A percentile compares a stretch with the other conserved stretches of the same genome.
Evolutionary conservation across 2,888 invertebrate species (phyloP).

Genomic region (Lycaena phlaeas): DNA sequence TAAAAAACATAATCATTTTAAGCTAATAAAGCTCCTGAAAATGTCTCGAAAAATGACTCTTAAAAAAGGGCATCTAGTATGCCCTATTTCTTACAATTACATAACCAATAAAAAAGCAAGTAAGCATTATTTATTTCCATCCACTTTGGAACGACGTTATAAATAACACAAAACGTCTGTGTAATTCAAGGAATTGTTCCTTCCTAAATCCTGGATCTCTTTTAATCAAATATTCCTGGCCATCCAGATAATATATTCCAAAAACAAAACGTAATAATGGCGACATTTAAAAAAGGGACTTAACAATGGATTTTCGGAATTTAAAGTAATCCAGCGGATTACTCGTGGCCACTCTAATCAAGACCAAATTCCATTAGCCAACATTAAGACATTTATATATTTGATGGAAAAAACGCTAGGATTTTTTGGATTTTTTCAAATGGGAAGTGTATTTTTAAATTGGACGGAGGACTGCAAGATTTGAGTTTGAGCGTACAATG

Average conservation of each 20-base stretch:
- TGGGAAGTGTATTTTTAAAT: constrained; percentile 1
- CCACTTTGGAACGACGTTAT: not conserved
- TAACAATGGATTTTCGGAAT: constrained; percentile 15
- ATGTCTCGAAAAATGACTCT: no score
- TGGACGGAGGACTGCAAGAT: not conserved
- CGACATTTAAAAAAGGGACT: constrained; percentile 13
- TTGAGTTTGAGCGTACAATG: not conserved
- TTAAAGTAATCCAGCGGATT: constrained; percentile 24
- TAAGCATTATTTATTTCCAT: no score
- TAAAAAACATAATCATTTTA: no score
- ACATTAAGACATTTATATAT: constrained; percentile 14
- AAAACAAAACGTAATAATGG: constrained; percentile 11
- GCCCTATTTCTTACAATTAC: no score
- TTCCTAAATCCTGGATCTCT: not conserved
- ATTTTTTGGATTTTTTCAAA: not conserved
- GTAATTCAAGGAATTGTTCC: constrained; percentile 6
- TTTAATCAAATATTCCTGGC: constrained; percentile 6
- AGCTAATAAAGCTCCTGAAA: no score
- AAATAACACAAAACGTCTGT: constrained; percentile 5
- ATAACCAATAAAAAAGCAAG: no score
- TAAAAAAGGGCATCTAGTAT: no score
- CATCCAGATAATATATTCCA: constrained; percentile 4
- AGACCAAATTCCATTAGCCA: constrained; percentile 21
- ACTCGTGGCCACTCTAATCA: constrained; percentile 26
- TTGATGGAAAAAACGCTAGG: constrained; percentile 13